phyloP scores from a whole-genome alignment of 2,888 invertebrate genomes.

The Leptogaster cylindrica region DNA sequence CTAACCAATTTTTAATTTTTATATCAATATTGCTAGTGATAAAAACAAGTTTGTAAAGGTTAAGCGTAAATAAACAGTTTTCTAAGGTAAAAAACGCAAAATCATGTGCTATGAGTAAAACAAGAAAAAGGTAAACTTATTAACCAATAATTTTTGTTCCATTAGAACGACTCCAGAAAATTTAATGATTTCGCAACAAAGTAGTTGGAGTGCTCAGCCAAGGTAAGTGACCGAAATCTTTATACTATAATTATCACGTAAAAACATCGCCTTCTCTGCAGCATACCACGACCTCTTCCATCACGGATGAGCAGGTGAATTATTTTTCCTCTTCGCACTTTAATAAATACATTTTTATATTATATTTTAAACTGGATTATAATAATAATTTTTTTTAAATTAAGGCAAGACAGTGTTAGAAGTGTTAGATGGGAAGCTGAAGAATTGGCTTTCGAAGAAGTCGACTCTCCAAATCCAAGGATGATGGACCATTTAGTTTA shows the following conservation, averaged over 20 bases:
- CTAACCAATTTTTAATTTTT: too few species aligned
- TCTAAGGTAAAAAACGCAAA: not conserved
- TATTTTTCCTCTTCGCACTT: not conserved
- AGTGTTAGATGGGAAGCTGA: constrained; percentile 58
- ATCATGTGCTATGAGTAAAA: not conserved
- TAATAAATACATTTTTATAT: not conserved
- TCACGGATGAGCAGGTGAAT: constrained; percentile 44
- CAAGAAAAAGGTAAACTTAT: not conserved
- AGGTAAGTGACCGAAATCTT: constrained; percentile 47
- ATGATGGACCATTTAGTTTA: constrained; percentile 47
- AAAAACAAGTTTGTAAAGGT: too few species aligned
- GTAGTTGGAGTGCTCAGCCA: constrained; percentile 49
- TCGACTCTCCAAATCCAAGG: constrained; percentile 55
- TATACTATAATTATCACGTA: too few species aligned
- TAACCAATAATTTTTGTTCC: not conserved
- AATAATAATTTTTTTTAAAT: constrained; percentile 43
- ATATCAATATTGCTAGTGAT: too few species aligned
- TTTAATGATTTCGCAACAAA: constrained; percentile 48
- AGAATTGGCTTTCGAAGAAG: constrained; percentile 59
- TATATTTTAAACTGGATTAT: not conserved
- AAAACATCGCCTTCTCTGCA: too few species aligned
- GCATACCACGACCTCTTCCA: constrained; percentile 18
- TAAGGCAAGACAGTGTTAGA: constrained; percentile 55
- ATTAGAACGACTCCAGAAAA: constrained; percentile 49
- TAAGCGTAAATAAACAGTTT: not conserved